These are phyloP conservation scores for Diachasma alloeum DNA, from an alignment of 1,140 invertebrate species.

Conservation along the genomic window DNA sequence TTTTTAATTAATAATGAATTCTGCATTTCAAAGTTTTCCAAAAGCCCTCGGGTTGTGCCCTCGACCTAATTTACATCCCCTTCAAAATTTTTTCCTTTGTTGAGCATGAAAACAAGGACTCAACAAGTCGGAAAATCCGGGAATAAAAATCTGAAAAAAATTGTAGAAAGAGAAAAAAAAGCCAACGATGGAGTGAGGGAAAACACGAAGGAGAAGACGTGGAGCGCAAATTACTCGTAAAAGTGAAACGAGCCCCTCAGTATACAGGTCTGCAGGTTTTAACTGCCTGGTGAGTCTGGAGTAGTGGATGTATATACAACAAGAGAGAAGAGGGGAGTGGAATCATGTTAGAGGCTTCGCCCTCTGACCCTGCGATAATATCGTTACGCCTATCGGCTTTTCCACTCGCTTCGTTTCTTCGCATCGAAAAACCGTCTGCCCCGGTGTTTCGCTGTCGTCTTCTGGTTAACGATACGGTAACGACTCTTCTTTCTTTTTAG, in stretches of 20 bases:
- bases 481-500: conserved; percentile 16
- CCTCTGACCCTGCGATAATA: conserved; percentile 26
- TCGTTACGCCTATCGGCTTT: conserved; percentile 32
- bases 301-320: neutral
- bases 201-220: neutral
- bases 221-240: conserved; percentile 35
- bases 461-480: conserved; percentile 14
- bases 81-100: no score
- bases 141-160: neutral
- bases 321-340: neutral
- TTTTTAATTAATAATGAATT: neutral
- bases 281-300: neutral
- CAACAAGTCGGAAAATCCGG: neutral
- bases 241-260: conserved; percentile 26
- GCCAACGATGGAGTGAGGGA: neutral
- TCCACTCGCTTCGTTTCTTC: neutral
- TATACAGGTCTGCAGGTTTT: conserved; percentile 20
- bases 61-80: neutral
- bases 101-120: neutral
- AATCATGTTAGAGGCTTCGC: neutral
- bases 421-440: neutral
- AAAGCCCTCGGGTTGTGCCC: neutral
- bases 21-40: neutral
- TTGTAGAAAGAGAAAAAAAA: neutral
- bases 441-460: neutral